phyloP scores from a whole-genome alignment of 2,113 vertebrate genomes.

The Agapornis roseicollis region DNA sequence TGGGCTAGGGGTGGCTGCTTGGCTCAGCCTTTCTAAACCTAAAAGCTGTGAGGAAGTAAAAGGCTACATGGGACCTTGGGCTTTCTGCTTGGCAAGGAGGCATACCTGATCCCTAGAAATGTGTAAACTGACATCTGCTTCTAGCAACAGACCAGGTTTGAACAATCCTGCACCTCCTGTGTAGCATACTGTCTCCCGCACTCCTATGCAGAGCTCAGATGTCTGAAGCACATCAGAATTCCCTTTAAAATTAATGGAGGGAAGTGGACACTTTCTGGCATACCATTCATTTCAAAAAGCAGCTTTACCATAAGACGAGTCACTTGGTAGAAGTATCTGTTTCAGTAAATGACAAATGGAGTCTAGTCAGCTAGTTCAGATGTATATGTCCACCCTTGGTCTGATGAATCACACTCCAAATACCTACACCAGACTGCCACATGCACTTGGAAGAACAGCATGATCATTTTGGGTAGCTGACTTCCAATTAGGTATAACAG shows the following conservation, averaged over 20 bases:
- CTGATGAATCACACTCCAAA: neutral
- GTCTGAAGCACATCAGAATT: neutral
- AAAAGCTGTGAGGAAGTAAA: neutral
- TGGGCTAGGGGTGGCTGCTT: neutral
- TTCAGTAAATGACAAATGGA: neutral
- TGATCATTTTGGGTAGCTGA: neutral
- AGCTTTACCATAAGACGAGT: neutral
- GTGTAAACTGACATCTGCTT: neutral
- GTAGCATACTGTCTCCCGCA: neutral
- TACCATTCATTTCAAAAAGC: neutral
- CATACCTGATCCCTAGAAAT: neutral
- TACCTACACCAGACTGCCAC: neutral
- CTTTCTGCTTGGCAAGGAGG: neutral
- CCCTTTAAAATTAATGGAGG: neutral
- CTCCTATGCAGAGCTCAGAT: neutral
- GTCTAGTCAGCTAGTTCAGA: neutral
- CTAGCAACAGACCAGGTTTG: neutral
- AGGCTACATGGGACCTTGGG: neutral
- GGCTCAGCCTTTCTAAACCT: neutral
- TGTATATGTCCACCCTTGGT: neutral
- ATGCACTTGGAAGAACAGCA: neutral
- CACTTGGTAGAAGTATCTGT: neutral
- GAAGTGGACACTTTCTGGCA: neutral
- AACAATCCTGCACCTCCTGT: neutral
- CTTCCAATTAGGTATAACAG: neutral